Evolutionary conservation across 2,797 vertebrate genomes (phyloP), one percentile per base, ranked within the genome.

Genomic region (Falco concolor): DNA sequence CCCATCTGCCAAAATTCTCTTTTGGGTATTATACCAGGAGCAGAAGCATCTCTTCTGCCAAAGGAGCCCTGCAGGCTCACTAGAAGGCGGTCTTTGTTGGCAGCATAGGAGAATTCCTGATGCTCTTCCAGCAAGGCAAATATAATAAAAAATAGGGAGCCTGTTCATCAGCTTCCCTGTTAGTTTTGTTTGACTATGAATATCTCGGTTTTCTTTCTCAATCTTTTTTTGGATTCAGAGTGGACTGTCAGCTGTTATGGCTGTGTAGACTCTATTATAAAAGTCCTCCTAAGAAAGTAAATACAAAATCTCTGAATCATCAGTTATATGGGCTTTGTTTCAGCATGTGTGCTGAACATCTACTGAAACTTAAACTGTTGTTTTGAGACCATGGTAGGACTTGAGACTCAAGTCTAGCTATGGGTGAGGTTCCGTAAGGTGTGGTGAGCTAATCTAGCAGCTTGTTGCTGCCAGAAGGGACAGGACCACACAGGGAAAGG

Each of bases 391-490:
- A 5, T 52, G 69, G 67, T 74, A 81, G 47, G 85, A 69, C 83
- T 65, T 59, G 69, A 94, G 90, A 36, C 79, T 95, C 49, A 9
- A 53, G 42, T 40, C 79, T 74, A 50, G 60, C 73, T 76, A 6
- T 65, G 83, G 83, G 85, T 91, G 85, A 95, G 91, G 85, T 91
- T 86, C 56, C 70, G 10, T 67, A 76, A 94, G 91, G 89, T 91
- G 81, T 79, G 87, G 91, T 84, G 81, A 92, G 82, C 81, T 84
- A 42, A 74, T 78, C 84, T 50, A 16, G 45, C 45, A 87, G 16
- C 45, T 72, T 49, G 50, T 59, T 82, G 86, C 79, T 90, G 91
- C 92, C 86, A 61, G 50, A 20, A 90, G 74, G 80, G 84, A 61
- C 74, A 52, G 77, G 81, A 87, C 50, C 70, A 68, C 77, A 9